Percentiles rank a stretch among this genome's conserved stretches.
Conservation (phyloP, 2,888 invertebrate genomes). For the Sarcophaga rosellei region DNA sequence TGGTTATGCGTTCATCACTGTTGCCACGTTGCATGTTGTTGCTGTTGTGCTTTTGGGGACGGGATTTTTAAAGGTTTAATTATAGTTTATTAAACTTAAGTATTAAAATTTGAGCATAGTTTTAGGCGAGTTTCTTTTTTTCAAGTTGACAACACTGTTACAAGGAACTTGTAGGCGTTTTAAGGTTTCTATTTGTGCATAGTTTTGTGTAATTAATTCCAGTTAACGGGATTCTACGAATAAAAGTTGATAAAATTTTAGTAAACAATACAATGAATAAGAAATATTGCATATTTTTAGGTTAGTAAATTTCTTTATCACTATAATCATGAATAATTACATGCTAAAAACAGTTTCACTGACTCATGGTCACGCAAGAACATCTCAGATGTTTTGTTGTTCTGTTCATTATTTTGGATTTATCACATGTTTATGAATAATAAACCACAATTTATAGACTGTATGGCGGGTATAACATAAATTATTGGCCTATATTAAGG, state of each 20-base stretch:
- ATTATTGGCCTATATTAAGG: conserved; percentile 31
- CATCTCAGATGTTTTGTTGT: background rate
- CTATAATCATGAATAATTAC: background rate
- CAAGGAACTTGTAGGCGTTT: conserved; percentile 17
- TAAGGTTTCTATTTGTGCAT: conserved; percentile 45
- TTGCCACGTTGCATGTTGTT: conserved; percentile 68
- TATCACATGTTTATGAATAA: conserved; percentile 30
- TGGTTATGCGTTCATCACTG: conserved; percentile 78
- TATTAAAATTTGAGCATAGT: conserved; percentile 51
- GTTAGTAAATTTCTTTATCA: background rate
- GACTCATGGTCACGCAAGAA: conserved; percentile 17
- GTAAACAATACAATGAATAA: background rate
- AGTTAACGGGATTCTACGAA: background rate
- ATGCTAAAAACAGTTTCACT: background rate
- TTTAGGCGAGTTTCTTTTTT: conserved; percentile 34
- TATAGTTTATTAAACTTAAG: background rate
- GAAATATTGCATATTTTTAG: background rate
- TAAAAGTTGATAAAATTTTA: background rate
- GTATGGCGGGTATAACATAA: background rate
- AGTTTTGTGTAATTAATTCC: background rate
- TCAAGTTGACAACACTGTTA: conserved; percentile 9
- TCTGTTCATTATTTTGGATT: background rate
- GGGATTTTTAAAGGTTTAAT: background rate
- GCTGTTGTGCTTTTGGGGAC: conserved; percentile 23
- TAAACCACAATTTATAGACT: background rate